Evolutionary conservation across 2,888 invertebrate genomes (phyloP).

Genomic region (Aethes cnicana): DNA sequence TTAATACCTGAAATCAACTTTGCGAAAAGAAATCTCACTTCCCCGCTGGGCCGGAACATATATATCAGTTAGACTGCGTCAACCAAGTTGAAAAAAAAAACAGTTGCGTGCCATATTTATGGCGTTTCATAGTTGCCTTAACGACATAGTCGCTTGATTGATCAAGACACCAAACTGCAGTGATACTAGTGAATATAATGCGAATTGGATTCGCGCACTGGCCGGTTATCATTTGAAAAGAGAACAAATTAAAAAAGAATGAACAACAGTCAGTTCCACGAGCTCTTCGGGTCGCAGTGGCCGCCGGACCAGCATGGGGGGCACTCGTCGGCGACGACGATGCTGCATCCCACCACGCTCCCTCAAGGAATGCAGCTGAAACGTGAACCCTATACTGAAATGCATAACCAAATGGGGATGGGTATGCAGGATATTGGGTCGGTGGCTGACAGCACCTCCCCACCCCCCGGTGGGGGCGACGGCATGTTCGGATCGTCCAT

Average conservation of each 20-base stretch:
- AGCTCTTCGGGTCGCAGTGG: slow-evolving; percentile 78
- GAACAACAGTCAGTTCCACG: slow-evolving; percentile 77
- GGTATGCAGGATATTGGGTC: slow-evolving; percentile 60
- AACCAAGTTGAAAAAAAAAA: slow-evolving; percentile 71
- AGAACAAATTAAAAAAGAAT: slow-evolving; percentile 52
- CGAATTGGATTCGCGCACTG: slow-evolving; percentile 72
- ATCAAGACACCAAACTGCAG: slow-evolving; percentile 50
- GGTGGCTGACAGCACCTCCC: slow-evolving; percentile 84
- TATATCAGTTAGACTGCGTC: slow-evolving; percentile 73
- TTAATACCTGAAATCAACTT: slow-evolving; percentile 77
- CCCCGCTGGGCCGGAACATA: slow-evolving; percentile 70
- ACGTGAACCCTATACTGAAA: slow-evolving; percentile 65
- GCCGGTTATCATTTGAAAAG: slow-evolving; percentile 63
- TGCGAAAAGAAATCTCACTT: slow-evolving; percentile 75
- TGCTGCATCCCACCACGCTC: slow-evolving; percentile 64
- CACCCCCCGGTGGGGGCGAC: slow-evolving; percentile 77
- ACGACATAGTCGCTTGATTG: slow-evolving; percentile 66
- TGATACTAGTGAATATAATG: slow-evolving; percentile 69
- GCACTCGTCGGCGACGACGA: slow-evolving; percentile 72
- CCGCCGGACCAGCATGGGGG: slow-evolving; percentile 78
- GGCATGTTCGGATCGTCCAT: slow-evolving; percentile 74
- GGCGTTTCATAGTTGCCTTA: slow-evolving; percentile 72
- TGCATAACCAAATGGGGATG: slow-evolving; percentile 71
- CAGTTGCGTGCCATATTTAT: slow-evolving; percentile 76
- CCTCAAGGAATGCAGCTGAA: slow-evolving; percentile 67